Base-by-base conservation (phyloP, 2,113 vertebrate species). In the Pachycephala philippinensis region DNA sequence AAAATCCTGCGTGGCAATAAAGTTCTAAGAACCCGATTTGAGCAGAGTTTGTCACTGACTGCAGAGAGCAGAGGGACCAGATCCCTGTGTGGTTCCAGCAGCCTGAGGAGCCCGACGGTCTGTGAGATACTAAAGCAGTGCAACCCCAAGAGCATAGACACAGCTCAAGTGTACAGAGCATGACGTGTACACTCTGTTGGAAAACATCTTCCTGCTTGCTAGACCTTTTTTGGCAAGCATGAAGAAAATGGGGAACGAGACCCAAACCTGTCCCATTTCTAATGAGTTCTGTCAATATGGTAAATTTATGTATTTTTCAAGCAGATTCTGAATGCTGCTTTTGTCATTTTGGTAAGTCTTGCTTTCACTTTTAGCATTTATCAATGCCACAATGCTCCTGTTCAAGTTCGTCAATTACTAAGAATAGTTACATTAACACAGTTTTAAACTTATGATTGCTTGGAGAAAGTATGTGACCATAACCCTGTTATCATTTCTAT, bases 191-290 rank as follows among this genome's bases (percentile, higher is more conserved):
- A 19, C 7, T 11, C 77, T 47, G 40, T 9, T 18, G 37, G 54
- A 74, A 77, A 71, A 61, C 0, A 0, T 26, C 13, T 19, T 50
- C 49, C 57, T 72, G 44, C 80, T 44, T 35, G 47, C 42, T 68
- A 23, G 5, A 65, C 56, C 13, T 54, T 54, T 84, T 69, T 37
- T 74, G n/a, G 33, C 60, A 91, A 89, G 65, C 39, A 69, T 10
- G 14, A 77, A 19, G 22, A 69, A 53, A 39, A 59, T 0, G 1
- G 13, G 12, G 19, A 78, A 78, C 1, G 1, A 47, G 40, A 44
- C 11, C 13, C 40, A 49, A 65, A 83, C 5, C 2, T 19, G 6
- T 20, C 70, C 78, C 40, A n/a, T 83, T 56, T 65, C 26, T 60
- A 17, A 78, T 40, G 8, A 45, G 33, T n/a, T 81, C 44, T 50